Base-by-base conservation (phyloP, 2,797 vertebrate genomes). In the Telmatherina bonti region DNA sequence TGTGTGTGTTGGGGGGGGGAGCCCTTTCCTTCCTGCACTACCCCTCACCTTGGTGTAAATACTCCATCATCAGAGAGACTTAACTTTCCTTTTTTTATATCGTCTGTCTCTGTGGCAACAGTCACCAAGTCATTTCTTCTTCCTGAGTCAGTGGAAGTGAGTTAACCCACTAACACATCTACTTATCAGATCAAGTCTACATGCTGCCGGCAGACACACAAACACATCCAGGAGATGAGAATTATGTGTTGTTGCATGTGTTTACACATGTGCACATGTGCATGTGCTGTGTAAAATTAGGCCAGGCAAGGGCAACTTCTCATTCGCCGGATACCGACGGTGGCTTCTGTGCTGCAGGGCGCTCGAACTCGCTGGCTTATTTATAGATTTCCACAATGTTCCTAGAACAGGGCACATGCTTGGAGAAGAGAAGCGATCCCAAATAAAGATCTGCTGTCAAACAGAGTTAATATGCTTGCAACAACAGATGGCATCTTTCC, bases 21-120 rank as follows among this genome's bases (percentile, higher is more conserved):
- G 70, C 7, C 0, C 30, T 60, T 90, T 90, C 87, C 86, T 89
- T 91, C 86, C 88, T 86, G 84, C 64, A 70, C 58, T 55, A 79
- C 71, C 79, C 77, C 78, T 65, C 84, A 45, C 75, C 66, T 75
- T 55, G 65, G 82, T 82, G 89, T 67, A 72, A 91, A 88, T 67
- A 71, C 74, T 68, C 53, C 47, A 63, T 49, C 8, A 7, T 78
- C 61, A n/a, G n/a, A n/a, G n/a, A n/a, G n/a, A n/a, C n/a, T n/a
- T n/a, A n/a, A n/a, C n/a, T n/a, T n/a, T n/a, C n/a, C n/a, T n/a
- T n/a, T n/a, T n/a, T n/a, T n/a, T n/a, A n/a, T n/a, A n/a, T n/a
- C n/a, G 5, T 52, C 26, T 11, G n/a, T 53, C 57, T 58, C n/a
- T 29, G 51, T 4, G 5, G 63, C 1, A 18, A 57, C 35, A 51